Percentiles rank a stretch among this genome's conserved stretches.
Conservation (phyloP, 2,888 invertebrate species). For the Metalampra italica region DNA sequence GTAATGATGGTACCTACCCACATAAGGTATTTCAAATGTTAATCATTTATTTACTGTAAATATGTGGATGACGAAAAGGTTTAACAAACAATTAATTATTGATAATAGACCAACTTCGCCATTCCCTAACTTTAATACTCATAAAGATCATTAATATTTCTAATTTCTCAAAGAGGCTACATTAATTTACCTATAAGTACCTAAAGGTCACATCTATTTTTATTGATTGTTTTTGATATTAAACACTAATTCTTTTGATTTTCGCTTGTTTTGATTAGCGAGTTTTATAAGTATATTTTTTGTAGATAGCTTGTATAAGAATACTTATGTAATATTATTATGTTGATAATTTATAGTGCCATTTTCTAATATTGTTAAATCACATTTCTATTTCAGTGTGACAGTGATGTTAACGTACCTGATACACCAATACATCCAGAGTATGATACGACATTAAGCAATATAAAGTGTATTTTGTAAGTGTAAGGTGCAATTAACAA, state of each 20-base stretch:
- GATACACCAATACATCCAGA: constrained; percentile 61
- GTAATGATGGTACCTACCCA: background rate
- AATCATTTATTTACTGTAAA: no score
- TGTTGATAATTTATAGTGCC: constrained; percentile 4
- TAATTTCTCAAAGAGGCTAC: background rate
- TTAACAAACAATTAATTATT: background rate
- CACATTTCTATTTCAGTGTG: constrained; percentile 61
- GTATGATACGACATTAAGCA: constrained; percentile 36
- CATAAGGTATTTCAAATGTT: constrained; percentile 4
- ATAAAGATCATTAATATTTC: background rate
- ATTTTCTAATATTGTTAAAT: constrained; percentile 7
- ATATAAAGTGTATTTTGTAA: background rate
- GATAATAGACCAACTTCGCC: background rate
- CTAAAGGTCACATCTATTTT: background rate
- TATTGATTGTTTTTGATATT: background rate
- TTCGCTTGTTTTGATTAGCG: background rate
- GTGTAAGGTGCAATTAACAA: constrained; percentile 16
- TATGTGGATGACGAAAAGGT: no score
- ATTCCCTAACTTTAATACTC: background rate
- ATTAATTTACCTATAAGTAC: background rate
- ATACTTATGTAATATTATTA: background rate
- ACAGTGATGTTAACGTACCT: constrained; percentile 67
- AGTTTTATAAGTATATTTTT: background rate
- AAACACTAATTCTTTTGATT: constrained; percentile 3
- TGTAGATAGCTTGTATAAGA: background rate